Conservation (phyloP, 2,797 vertebrate genomes). For the Acrossocheilus fasciatus region DNA sequence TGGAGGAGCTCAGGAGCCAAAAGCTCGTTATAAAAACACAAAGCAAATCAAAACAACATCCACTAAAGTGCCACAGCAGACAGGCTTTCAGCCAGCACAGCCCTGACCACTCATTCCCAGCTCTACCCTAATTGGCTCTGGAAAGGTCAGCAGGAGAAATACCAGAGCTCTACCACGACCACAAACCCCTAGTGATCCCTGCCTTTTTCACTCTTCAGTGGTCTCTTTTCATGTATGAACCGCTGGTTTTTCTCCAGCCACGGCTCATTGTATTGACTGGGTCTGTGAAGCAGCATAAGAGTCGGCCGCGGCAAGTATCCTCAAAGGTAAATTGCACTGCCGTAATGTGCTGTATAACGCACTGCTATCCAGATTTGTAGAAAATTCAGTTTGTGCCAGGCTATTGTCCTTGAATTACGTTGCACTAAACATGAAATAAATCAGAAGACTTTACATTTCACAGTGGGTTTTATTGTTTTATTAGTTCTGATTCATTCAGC, state of each 20-base stretch:
- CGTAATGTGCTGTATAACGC: neutral
- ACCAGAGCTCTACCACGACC: conserved; percentile 45
- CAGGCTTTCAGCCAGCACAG: conserved; percentile 52
- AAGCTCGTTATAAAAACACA: conserved; percentile 58
- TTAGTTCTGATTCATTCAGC: conserved; percentile 47
- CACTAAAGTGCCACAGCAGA: conserved; percentile 53
- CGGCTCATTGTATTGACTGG: conserved; percentile 9
- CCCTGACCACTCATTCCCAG: conserved; percentile 53
- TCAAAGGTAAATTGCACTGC: conserved; percentile 20
- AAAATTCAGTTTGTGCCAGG: conserved; percentile 11
- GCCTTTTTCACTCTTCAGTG: conserved; percentile 40
- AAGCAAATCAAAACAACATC: conserved; percentile 59
- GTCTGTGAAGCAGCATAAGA: conserved; percentile 1
- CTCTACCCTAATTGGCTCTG: conserved; percentile 56
- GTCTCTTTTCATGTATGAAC: conserved; percentile 10
- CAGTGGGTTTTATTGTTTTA: conserved; percentile 43
- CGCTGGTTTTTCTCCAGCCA: neutral
- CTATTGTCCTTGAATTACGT: conserved; percentile 17
- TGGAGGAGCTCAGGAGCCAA: conserved; percentile 37
- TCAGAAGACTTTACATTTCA: conserved; percentile 42
- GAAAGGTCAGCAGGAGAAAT: conserved; percentile 60
- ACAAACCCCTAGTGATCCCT: conserved; percentile 46
- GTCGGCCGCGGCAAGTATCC: neutral
- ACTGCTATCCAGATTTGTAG: neutral
- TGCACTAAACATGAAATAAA: conserved; percentile 29